Evolutionary conservation across 2,888 invertebrate genomes (phyloP), one percentile per base, ranked within the genome.

Genomic region (Neoscelio sp.): DNA sequence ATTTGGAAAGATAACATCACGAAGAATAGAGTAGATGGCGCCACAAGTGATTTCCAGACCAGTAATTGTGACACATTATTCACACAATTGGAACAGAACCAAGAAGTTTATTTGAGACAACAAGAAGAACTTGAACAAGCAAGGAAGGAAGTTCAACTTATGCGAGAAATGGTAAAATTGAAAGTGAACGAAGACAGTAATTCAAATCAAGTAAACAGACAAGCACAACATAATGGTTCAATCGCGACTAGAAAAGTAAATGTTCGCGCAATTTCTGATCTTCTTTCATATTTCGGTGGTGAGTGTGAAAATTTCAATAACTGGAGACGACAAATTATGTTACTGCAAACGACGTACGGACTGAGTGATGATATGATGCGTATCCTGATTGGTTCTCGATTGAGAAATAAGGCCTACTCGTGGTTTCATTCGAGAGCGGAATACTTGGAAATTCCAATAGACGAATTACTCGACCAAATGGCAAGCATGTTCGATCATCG

Each of bases 51-150:
- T n/a, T n/a, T n/a, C n/a, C n/a, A n/a, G n/a, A n/a, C n/a, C n/a
- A n/a, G n/a, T n/a, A n/a, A 42, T 5, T 20, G 4, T 42, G n/a
- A 20, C 6, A 10, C 18, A 20, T n/a, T 42, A 2, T 6, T 17
- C 18, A 7, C 8, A 23, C 44, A 23, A 23, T 23, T 44, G 44
- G 44, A 23, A 12, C 44, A 44, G 13, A 46, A 46, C 26, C 26
- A 46, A 46, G 23, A 44, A 6, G 44, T 44, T 1, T 44, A 44
- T 12, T 2, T 44, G n/a, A 7, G n/a, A 18, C 44, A 44, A 44
- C 44, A 23, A 6, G 23, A 44, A 12, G 44, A 44, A 23, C 12
- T 44, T 0, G 44, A 44, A 20, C 7, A 17, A 17, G 8, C 17
- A 10, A 42, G 5, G 20, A 18, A 8, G 4, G 42, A 42, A 3